Evolutionary conservation across 2,797 vertebrate species (phyloP).

Genomic region (Pelochelys cantorii): DNA sequence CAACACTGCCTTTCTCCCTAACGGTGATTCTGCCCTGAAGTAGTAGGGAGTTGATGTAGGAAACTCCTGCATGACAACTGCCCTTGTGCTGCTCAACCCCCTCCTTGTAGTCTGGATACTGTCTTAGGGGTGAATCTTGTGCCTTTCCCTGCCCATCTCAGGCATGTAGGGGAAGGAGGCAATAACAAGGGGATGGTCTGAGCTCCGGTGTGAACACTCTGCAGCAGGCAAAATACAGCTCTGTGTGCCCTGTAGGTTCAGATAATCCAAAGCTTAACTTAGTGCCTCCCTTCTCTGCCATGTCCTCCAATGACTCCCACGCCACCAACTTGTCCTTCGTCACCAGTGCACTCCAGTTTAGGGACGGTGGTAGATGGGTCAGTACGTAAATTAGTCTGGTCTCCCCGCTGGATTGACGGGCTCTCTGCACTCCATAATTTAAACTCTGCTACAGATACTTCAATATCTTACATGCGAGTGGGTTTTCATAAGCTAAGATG

Average conservation of each 20-base stretch:
- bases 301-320: not conserved
- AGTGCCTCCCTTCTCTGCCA: not conserved
- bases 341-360: not conserved
- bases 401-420: not conserved
- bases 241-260: not conserved
- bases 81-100: not conserved
- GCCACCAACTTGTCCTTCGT: not conserved
- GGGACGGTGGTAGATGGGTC: not conserved
- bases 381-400: not conserved
- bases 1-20: not conserved
- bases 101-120: not conserved
- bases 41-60: not conserved
- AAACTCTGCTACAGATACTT: not conserved
- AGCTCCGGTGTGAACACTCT: not conserved
- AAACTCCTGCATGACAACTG: not conserved
- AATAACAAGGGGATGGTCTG: rapidly evolving
- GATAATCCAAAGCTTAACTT: not conserved
- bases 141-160: not conserved
- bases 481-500: not conserved
- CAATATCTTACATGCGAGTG: not conserved
- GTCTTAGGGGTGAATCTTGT: not conserved
- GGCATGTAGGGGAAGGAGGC: not conserved
- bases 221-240: not conserved
- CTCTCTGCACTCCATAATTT: not conserved
- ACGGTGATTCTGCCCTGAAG: conserved; percentile 5